Evolutionary conservation across 2,888 invertebrate genomes (phyloP).

Genomic region (Acanthosepion lycidas): DNA sequence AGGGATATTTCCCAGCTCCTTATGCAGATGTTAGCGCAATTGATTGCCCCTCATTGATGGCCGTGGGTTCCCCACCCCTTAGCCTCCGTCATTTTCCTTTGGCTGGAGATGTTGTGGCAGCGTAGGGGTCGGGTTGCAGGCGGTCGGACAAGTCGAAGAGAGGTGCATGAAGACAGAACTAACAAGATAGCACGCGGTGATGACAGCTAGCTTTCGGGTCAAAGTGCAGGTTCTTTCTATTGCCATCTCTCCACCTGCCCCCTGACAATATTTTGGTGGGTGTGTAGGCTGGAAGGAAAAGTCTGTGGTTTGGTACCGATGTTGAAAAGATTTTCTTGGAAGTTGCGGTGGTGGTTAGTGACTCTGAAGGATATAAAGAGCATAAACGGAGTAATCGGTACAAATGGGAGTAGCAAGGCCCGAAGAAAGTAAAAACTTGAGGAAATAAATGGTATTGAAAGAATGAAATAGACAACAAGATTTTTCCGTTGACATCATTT

Average conservation of each 20-base stretch:
- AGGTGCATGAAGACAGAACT: conserved; percentile 33
- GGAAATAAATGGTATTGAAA: too few relatives aligned
- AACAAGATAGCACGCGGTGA: conserved; percentile 33
- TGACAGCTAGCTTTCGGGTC: conserved; percentile 8
- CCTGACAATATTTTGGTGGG: background rate
- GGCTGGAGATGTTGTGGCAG: background rate
- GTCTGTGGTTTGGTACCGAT: conserved; percentile 8
- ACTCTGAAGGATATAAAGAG: background rate
- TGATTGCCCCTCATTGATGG: conserved; percentile 22
- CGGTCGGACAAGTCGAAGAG: conserved; percentile 21
- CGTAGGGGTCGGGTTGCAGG: background rate
- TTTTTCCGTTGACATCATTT: too few relatives aligned
- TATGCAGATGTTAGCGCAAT: conserved; percentile 33
- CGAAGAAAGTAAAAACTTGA: background rate
- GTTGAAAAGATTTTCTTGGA: conserved; percentile 6
- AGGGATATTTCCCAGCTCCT: conserved; percentile 33
- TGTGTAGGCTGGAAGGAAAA: conserved; percentile 8
- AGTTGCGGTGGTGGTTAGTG: background rate
- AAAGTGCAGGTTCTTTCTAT: background rate
- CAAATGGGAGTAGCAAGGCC: background rate
- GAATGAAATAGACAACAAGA: too few relatives aligned
- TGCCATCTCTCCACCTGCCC: background rate
- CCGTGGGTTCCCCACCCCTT: background rate
- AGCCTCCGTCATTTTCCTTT: conserved; percentile 33
- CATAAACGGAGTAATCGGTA: background rate